Conservation (phyloP, 1,140 invertebrate species). For the Drosophila nigrodunni region DNA sequence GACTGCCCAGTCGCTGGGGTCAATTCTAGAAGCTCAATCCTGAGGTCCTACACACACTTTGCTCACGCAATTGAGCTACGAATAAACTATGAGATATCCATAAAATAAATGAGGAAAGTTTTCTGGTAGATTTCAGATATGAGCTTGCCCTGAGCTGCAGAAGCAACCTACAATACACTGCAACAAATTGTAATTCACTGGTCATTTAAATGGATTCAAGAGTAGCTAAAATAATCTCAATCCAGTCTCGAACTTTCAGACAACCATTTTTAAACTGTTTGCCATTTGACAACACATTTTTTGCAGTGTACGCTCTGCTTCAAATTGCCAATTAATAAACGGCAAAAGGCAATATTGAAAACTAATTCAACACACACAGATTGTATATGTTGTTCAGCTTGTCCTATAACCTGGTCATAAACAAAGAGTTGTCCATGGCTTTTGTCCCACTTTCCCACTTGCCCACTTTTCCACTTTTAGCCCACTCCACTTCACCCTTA, state of each 20-base stretch:
- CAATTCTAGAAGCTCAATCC: conserved; percentile 43
- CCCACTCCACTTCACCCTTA: no score
- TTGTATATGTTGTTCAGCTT: conserved; percentile 7
- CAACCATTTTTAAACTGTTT: no score
- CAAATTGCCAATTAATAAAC: conserved; percentile 79
- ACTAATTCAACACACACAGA: conserved; percentile 38
- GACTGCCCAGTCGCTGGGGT: conserved; percentile 64
- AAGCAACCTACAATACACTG: no score
- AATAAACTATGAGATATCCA: conserved; percentile 11
- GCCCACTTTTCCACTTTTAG: no score
- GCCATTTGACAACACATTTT: neutral
- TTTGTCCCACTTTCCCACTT: no score
- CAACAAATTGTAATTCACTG: no score
- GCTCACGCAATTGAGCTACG: conserved; percentile 3
- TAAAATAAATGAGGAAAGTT: neutral
- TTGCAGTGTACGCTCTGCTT: conserved; percentile 27
- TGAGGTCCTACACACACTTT: neutral
- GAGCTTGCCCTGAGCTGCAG: no score
- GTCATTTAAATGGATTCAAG: no score
- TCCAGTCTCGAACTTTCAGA: no score
- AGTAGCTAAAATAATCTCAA: no score
- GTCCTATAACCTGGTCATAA: conserved; percentile 16
- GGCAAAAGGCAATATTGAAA: conserved; percentile 59
- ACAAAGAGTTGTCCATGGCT: conserved; percentile 9
- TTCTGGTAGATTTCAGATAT: neutral